phyloP scores from a whole-genome alignment of 2,888 invertebrate genomes.

The Lasioglossum oenotherae region DNA sequence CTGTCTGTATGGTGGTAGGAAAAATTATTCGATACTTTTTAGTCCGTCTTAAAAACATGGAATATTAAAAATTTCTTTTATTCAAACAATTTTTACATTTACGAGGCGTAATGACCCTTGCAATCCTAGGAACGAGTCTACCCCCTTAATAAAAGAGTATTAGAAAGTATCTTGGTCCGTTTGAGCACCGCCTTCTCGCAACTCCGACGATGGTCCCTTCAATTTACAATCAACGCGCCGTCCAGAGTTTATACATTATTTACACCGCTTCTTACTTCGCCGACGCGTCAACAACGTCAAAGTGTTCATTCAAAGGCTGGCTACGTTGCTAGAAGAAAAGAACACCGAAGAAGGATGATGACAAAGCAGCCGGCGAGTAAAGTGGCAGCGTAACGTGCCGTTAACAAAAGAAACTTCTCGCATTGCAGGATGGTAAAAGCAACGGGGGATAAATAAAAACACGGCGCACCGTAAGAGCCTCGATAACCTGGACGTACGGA shows the following conservation, averaged over 20 bases:
- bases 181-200: no score
- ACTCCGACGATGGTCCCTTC: background rate
- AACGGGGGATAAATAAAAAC: slow-evolving; percentile 14
- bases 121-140: no score
- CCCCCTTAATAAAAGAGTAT: background rate
- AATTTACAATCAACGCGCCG: slow-evolving; percentile 13
- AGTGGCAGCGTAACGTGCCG: slow-evolving; percentile 5
- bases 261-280: background rate
- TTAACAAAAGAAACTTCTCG: slow-evolving; percentile 29
- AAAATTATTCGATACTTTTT: no score
- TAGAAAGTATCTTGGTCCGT: background rate
- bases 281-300: slow-evolving; percentile 13
- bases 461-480: background rate
- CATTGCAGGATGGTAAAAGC: slow-evolving; percentile 1
- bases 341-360: slow-evolving; percentile 33
- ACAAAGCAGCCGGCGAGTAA: slow-evolving; percentile 16
- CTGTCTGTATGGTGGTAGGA: no score
- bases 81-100: no score
- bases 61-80: no score
- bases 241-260: background rate
- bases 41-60: no score
- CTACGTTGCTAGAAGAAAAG: background rate
- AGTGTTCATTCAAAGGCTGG: background rate
- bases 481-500: background rate
- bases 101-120: no score